Evolutionary conservation across 2,113 vertebrate genomes (phyloP), one percentile per base, ranked within the genome.

Genomic region (Ameiurus melas): DNA sequence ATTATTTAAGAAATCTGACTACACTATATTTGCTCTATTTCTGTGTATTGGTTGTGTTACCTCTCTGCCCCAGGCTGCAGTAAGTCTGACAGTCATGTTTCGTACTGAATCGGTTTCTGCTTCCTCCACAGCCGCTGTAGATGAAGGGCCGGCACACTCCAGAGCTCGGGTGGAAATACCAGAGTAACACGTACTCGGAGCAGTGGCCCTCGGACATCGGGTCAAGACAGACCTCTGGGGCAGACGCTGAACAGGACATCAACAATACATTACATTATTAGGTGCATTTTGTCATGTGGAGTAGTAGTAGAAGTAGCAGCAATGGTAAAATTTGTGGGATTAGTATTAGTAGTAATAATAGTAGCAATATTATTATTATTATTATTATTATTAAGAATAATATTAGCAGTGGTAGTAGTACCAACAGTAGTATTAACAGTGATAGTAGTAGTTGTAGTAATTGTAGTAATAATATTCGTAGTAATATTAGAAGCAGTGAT

Each of bases 41-140:
- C 22, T 9, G 58, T n/a, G 43, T 51, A 77, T 83, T 39, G 51
- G 30, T n/a, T 27, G 13, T 17, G 47, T 86, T 92, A 93, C 92
- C 90, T 91, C 71, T 87, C 2, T 60, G 90, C 55, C 88, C 55
- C 77, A 6, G 82, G 89, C 43, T 83, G 92, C 96, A 97, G 84
- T 1, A 78, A 39, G 1, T 90, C 91, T 95, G 91, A 5, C 97
- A 98, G 36, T 93, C 91, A 53, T 90, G 87, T 80, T 91, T 94
- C 5, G 95, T 95, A 68, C 91, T n/a, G 78, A 98, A 98, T 25
- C 93, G 95, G 91, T 98, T 98, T 68, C 85, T 47, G 91, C 96
- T 98, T 71, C 97, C 97, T 0, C 68, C 96, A 47, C 97, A 98
- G 53, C 97, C 97, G 1, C 97, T 95, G 0, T 95, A 97, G 51